These are phyloP conservation scores for Cyanistes caeruleus DNA, from an alignment of 2,113 vertebrate genomes.

Conservation along the genomic window DNA sequence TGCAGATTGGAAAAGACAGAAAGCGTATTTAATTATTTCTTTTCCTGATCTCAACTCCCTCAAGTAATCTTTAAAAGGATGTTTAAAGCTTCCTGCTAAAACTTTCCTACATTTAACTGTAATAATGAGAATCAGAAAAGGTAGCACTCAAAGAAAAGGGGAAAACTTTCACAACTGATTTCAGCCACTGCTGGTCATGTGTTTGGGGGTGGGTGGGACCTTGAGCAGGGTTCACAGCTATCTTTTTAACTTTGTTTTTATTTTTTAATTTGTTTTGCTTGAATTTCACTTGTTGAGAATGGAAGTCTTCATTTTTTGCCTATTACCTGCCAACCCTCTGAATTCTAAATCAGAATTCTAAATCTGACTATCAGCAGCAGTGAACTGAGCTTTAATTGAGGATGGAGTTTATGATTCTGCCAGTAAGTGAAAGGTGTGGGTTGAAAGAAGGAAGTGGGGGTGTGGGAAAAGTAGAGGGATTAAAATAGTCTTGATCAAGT, in stretches of 20 bases:
- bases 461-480: background rate
- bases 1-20: constrained; percentile 9
- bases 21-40: constrained; percentile 46
- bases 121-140: constrained; percentile 42
- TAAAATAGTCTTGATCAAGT: background rate
- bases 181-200: background rate
- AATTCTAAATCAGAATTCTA: background rate
- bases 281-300: background rate
- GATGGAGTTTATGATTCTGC: background rate
- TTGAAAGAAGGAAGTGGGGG: background rate
- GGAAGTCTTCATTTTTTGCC: background rate
- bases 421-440: background rate
- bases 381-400: background rate
- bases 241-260: background rate
- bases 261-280: background rate
- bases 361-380: background rate
- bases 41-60: constrained; percentile 37
- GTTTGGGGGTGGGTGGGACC: background rate
- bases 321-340: background rate
- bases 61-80: constrained; percentile 26
- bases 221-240: background rate
- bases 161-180: background rate
- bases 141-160: background rate
- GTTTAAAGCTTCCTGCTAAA: constrained; percentile 38
- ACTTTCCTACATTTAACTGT: constrained; percentile 39